phyloP scores from a whole-genome alignment of 2,113 vertebrate species.

The Oreocharis arfaki region DNA sequence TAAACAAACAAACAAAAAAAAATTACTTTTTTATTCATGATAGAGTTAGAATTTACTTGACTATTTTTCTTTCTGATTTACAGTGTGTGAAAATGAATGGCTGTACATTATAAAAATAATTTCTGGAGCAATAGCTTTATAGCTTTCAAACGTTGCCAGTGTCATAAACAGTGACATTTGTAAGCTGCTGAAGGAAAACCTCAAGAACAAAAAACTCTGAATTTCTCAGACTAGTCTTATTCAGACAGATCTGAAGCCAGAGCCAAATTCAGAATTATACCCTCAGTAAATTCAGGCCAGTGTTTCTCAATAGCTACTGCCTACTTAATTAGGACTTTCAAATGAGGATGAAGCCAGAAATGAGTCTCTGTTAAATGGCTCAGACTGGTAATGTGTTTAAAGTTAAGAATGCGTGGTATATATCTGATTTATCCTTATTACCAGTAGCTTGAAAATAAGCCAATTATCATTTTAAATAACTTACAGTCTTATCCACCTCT shows the following conservation, averaged over 20 bases:
- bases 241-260: constrained; percentile 7
- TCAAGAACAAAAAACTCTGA: constrained; percentile 18
- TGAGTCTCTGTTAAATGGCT: neutral
- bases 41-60: neutral
- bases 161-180: constrained; percentile 52
- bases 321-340: constrained; percentile 3
- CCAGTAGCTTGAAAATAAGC: constrained; percentile 3
- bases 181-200: constrained; percentile 19
- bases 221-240: constrained; percentile 27
- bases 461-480: constrained; percentile 31
- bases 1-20: neutral
- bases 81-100: neutral
- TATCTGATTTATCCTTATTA: neutral
- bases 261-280: constrained; percentile 17
- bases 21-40: neutral
- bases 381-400: neutral
- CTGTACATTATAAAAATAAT: constrained; percentile 33
- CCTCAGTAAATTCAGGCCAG: constrained; percentile 1
- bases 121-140: constrained; percentile 41
- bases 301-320: neutral
- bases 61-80: constrained; percentile 24
- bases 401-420: neutral
- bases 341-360: neutral
- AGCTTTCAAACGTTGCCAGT: constrained; percentile 35
- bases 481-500: neutral